Conservation (phyloP, 2,113 vertebrate species). For the Ailurus styani region DNA sequence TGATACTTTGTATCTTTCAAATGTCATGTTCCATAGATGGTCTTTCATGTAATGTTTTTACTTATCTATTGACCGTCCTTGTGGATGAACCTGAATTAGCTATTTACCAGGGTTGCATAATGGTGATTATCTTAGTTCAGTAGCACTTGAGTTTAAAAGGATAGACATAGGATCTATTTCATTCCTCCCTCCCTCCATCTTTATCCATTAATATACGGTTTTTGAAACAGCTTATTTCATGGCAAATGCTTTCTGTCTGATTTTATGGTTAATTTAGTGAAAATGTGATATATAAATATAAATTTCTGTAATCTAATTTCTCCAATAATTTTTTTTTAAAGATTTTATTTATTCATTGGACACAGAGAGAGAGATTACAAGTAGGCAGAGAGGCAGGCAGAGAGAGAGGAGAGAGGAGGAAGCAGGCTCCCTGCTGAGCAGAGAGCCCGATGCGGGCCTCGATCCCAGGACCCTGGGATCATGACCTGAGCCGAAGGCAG, state of each 20-base stretch:
- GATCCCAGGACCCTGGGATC: no score
- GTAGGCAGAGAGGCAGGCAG: no score
- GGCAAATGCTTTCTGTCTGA: not conserved
- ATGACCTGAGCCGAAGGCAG: no score
- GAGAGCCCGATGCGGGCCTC: no score
- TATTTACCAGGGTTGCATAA: not conserved
- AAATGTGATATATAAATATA: not conserved
- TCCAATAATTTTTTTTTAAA: not conserved
- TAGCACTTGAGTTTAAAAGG: not conserved
- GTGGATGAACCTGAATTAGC: not conserved
- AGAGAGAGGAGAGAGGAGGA: no score
- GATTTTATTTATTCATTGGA: no score
- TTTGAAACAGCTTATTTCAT: not conserved
- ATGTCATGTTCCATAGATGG: not conserved
- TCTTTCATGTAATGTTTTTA: not conserved
- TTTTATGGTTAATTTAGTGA: conserved; percentile 33
- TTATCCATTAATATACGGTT: not conserved
- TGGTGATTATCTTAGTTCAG: not conserved
- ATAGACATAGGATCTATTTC: not conserved
- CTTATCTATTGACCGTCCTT: not conserved
- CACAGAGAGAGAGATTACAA: no score
- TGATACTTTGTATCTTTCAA: conserved; percentile 27
- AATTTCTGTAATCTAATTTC: conserved; percentile 25
- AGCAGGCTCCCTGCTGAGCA: no score
- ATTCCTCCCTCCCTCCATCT: not conserved